Evolutionary conservation across 2,888 invertebrate species (phyloP).

Genomic region (Incurvaria masculella): DNA sequence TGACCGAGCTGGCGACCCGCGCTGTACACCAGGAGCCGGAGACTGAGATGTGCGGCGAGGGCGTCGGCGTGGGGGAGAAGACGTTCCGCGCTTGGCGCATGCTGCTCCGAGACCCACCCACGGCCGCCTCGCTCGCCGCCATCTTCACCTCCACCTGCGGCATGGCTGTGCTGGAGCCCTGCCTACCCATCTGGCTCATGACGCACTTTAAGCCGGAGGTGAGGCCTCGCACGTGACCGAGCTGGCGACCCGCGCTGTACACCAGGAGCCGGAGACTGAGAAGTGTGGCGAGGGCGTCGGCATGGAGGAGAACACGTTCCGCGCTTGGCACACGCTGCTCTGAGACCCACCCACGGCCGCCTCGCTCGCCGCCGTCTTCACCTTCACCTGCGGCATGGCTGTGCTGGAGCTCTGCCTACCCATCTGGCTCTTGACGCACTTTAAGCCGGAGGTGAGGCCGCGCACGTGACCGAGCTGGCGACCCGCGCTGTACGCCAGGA

Average conservation of each 20-base stretch:
- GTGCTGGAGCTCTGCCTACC: conserved; percentile 44
- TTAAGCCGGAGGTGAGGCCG: conserved; percentile 24
- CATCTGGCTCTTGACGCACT: conserved; percentile 33
- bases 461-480: conserved; percentile 1
- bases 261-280: background rate
- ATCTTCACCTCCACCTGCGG: conserved; percentile 40
- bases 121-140: conserved; percentile 23
- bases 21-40: background rate
- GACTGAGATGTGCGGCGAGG: background rate
- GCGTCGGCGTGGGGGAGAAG: conserved; percentile 7
- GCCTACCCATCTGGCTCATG: conserved; percentile 38
- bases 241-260: conserved; percentile 9
- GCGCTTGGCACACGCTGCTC: too few species aligned
- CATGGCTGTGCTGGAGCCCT: conserved; percentile 46
- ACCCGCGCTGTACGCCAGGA: conserved; percentile 6
- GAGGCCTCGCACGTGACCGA: background rate
- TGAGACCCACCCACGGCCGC: too few species aligned
- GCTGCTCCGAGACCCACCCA: conserved; percentile 14
- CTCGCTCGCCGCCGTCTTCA: conserved; percentile 38
- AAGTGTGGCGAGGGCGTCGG: conserved; percentile 3
- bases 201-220: conserved; percentile 27
- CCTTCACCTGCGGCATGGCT: conserved; percentile 43
- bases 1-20: conserved; percentile 5
- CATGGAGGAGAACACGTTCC: conserved; percentile 6
- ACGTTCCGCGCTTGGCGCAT: conserved; percentile 16